phyloP scores from a whole-genome alignment of 2,113 vertebrate genomes.

The Oreamnos americanus region DNA sequence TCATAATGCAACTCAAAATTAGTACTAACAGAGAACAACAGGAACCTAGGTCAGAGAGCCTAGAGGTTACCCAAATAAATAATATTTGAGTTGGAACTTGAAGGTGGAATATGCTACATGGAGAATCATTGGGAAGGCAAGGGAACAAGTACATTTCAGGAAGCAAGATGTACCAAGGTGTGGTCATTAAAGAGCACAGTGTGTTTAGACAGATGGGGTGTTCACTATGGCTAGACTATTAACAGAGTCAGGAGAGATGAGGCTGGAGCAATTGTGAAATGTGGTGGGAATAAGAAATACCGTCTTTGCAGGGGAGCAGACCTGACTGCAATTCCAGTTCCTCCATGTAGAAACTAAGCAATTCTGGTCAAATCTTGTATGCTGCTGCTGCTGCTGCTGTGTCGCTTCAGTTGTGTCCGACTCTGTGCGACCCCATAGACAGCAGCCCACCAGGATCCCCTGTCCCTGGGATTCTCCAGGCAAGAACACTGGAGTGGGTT shows the following conservation, averaged over 20 bases:
- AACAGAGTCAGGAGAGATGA: not conserved
- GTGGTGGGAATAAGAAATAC: not conserved
- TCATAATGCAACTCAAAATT: not conserved
- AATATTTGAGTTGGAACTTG: constrained; percentile 19
- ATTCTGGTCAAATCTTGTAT: not conserved
- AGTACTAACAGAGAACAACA: not conserved
- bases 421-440: too few relatives aligned
- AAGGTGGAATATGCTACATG: not conserved
- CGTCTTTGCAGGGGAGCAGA: not conserved
- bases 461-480: too few relatives aligned
- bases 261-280: not conserved
- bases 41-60: not conserved
- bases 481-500: too few relatives aligned
- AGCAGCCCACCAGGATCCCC: too few relatives aligned
- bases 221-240: not conserved
- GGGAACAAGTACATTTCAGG: not conserved
- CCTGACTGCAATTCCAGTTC: not conserved
- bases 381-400: too few relatives aligned
- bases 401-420: too few relatives aligned
- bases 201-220: not conserved
- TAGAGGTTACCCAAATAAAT: not conserved
- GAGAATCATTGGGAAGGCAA: not conserved
- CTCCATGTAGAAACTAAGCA: not conserved
- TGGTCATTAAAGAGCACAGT: not conserved
- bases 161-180: not conserved